Evolutionary conservation across 2,113 vertebrate species (phyloP).

Genomic region (Eubucco bourcierii): DNA sequence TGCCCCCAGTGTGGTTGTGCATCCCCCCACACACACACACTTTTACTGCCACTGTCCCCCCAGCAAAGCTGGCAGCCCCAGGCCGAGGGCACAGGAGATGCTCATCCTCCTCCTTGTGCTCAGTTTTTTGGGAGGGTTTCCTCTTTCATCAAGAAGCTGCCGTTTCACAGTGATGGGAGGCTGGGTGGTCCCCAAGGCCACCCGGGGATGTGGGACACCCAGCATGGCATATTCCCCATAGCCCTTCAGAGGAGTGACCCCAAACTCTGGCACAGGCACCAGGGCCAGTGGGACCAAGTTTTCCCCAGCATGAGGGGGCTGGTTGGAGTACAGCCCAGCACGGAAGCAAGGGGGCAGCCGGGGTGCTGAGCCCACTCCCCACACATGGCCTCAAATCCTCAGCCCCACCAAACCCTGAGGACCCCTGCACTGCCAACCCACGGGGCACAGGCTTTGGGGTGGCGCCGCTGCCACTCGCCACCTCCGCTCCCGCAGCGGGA

Average conservation of each 20-base stretch:
- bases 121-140: not conserved
- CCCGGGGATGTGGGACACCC: not conserved
- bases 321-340: not conserved
- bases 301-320: not conserved
- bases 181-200: not conserved
- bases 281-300: not conserved
- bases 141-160: not conserved
- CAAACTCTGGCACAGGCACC: not conserved
- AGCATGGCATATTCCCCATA: fast-evolving
- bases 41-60: fast-evolving
- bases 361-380: not conserved
- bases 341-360: not conserved
- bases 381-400: not conserved
- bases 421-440: not conserved
- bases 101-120: not conserved
- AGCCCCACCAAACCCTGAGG: fast-evolving
- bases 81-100: not conserved
- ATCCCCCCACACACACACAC: too few relatives aligned
- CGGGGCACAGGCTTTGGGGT: not conserved
- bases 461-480: fast-evolving
- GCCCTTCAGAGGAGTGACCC: not conserved
- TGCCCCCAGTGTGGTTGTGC: too few relatives aligned
- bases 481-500: not conserved
- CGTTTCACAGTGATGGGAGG: not conserved
- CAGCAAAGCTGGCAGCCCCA: fast-evolving